Evolutionary conservation across 2,888 invertebrate species (phyloP).

Genomic region (Spatulosminthurus flaviceps): DNA sequence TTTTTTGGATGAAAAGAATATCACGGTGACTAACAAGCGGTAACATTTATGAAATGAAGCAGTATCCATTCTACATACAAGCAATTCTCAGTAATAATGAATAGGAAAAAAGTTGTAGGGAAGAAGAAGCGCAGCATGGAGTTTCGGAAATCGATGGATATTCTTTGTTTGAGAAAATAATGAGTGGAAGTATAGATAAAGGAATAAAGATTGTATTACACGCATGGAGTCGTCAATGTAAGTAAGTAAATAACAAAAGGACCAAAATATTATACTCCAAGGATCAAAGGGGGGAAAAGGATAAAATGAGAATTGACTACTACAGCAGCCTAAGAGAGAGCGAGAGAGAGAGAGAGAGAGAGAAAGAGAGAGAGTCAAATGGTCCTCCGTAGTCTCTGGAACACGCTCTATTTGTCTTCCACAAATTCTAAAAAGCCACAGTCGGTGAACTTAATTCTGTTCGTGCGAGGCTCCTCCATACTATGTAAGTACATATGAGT

Average conservation of each 20-base stretch:
- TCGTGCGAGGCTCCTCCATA: background rate
- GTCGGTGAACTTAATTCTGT: too few relatives aligned
- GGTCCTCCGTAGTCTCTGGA: too few relatives aligned
- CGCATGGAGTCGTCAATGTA: background rate
- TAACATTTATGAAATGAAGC: too few relatives aligned
- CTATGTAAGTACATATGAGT: background rate
- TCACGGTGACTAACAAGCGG: too few relatives aligned
- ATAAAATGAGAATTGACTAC: background rate
- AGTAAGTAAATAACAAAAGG: background rate
- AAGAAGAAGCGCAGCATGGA: background rate
- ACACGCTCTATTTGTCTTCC: too few relatives aligned
- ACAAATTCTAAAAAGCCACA: too few relatives aligned
- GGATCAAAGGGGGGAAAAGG: background rate
- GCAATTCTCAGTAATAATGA: too few relatives aligned
- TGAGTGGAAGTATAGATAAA: slow-evolving; percentile 22
- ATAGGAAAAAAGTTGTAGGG: background rate
- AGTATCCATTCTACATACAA: too few relatives aligned
- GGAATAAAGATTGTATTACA: slow-evolving; percentile 21
- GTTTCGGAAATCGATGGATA: slow-evolving; percentile 28
- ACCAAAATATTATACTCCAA: background rate
- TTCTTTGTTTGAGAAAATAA: slow-evolving; percentile 28
- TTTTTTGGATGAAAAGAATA: too few relatives aligned
- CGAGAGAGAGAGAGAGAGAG: too few relatives aligned
- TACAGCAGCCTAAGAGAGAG: too few relatives aligned
- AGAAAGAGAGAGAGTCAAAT: too few relatives aligned